Conservation (phyloP, 2,888 invertebrate species). For the Sinentomon sp. region DNA sequence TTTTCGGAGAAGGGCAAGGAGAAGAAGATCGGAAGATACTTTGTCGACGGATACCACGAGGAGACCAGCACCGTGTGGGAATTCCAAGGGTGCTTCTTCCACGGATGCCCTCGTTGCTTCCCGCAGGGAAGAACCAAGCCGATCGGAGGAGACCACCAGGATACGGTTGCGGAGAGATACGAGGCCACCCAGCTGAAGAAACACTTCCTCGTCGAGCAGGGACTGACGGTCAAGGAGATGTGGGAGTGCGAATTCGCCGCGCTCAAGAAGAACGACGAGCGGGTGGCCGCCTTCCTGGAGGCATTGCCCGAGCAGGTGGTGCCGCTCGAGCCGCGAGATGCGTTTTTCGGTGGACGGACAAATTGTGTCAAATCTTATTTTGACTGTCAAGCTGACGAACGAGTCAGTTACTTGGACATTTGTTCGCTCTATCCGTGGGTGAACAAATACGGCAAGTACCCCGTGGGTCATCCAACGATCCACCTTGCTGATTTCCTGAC, state of each 20-base stretch:
- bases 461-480: no score
- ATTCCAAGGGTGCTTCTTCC: constrained; percentile 14
- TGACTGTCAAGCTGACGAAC: no score
- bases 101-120: constrained; percentile 13
- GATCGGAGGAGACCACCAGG: neutral
- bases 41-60: constrained; percentile 10
- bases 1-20: constrained; percentile 9
- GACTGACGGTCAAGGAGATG: constrained; percentile 11
- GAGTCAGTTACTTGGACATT: no score
- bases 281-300: constrained; percentile 10
- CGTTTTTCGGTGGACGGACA: constrained; percentile 17
- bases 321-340: no score
- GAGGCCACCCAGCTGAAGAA: constrained; percentile 10
- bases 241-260: constrained; percentile 13
- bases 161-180: constrained; percentile 9
- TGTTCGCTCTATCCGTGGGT: no score
- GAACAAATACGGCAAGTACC: no score
- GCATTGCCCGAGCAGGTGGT: neutral
- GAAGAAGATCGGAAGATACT: no score
- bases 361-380: constrained; percentile 15
- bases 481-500: no score
- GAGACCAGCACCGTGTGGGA: constrained; percentile 10
- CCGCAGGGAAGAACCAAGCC: neutral
- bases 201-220: constrained; percentile 6
- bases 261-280: constrained; percentile 9